phyloP scores from a whole-genome alignment of 2,113 vertebrate genomes.

The Chaetorhynchus papuensis region DNA sequence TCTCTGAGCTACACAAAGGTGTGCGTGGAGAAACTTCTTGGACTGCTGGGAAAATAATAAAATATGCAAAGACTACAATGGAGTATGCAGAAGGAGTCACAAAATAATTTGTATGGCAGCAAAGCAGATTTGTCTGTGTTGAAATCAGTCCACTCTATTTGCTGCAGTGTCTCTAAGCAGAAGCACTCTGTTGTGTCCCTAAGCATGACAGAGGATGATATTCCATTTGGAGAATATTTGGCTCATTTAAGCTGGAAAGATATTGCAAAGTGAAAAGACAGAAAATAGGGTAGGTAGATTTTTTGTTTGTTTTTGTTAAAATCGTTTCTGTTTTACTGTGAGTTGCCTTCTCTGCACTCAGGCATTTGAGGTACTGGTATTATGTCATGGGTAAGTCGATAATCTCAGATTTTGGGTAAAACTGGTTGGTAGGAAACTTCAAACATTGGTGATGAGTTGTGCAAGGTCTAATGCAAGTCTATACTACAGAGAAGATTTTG shows the following conservation, averaged over 20 bases:
- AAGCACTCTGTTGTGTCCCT: background rate
- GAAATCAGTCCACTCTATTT: background rate
- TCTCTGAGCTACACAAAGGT: background rate
- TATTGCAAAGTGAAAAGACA: background rate
- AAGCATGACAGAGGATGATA: background rate
- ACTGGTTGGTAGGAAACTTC: background rate
- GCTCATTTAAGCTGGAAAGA: background rate
- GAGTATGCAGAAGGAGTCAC: background rate
- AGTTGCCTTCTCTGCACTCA: background rate
- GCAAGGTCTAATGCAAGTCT: background rate
- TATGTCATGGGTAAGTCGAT: background rate
- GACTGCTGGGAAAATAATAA: background rate
- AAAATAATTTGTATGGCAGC: background rate
- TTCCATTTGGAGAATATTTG: background rate
- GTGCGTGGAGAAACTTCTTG: background rate
- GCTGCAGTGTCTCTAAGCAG: background rate
- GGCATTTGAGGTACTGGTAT: background rate
- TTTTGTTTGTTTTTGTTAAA: background rate
- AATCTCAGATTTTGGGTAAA: background rate
- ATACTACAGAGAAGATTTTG: background rate
- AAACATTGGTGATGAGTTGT: fast-evolving
- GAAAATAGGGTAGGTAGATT: background rate
- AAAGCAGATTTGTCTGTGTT: background rate
- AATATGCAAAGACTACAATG: background rate
- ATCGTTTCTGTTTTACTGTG: background rate